Conservation (phyloP, 2,113 vertebrate species). For the Chroicocephalus ridibundus region DNA sequence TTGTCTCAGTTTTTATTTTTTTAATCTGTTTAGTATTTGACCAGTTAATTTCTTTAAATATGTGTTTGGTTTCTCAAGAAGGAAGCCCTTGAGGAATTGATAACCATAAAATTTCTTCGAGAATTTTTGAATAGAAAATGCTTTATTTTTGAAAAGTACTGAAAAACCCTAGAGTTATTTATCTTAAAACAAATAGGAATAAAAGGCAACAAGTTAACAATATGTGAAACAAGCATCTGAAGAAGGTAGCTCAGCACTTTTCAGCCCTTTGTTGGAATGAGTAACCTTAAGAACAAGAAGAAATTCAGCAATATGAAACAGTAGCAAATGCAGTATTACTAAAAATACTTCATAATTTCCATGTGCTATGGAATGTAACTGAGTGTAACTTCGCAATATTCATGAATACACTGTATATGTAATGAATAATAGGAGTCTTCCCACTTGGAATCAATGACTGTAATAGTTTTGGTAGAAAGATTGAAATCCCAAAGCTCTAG, state of each 20-base stretch:
- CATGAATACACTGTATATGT: neutral
- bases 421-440: neutral
- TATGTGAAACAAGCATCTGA: neutral
- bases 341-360: neutral
- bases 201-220: neutral
- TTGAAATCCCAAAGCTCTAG: neutral
- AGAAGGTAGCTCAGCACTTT: neutral
- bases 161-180: neutral
- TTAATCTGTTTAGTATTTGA: neutral
- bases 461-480: neutral
- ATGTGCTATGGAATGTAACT: neutral
- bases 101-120: neutral
- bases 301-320: neutral
- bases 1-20: neutral
- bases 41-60: neutral
- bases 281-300: neutral
- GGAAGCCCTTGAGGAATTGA: neutral
- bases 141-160: neutral
- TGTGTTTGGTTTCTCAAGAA: neutral
- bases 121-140: neutral
- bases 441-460: neutral
- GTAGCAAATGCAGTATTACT: neutral
- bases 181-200: neutral
- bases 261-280: neutral
- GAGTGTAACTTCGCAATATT: neutral